These are phyloP conservation scores for Microvelia longipes DNA, from an alignment of 1,140 invertebrate genomes.

Conservation along the genomic window DNA sequence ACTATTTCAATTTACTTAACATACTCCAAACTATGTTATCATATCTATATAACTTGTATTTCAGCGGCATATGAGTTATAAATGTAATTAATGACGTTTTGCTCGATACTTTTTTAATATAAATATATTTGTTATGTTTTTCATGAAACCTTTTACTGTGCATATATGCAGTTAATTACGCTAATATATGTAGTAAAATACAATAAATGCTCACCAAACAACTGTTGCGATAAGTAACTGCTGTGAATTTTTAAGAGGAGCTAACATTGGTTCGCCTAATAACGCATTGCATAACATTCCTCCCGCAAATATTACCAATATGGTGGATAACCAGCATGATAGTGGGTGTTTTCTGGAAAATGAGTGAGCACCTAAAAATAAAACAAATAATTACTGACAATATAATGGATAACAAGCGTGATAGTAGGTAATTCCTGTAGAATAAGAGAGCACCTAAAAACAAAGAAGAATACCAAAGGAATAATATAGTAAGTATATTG, in stretches of 20 bases:
- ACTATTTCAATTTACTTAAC: too few relatives aligned
- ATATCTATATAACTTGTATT: too few relatives aligned
- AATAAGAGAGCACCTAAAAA: constrained; percentile 71
- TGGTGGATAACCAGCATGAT: constrained; percentile 92
- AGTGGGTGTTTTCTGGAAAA: constrained; percentile 95
- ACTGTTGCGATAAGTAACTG: constrained; percentile 77
- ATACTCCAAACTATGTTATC: too few relatives aligned
- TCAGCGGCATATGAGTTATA: too few relatives aligned
- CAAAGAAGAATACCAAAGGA: constrained; percentile 51
- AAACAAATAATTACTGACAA: constrained; percentile 66
- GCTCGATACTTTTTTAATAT: too few relatives aligned
- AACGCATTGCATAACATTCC: constrained; percentile 86
- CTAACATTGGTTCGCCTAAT: constrained; percentile 86
- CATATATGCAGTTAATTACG: too few relatives aligned
- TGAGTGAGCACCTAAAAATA: constrained; percentile 56
- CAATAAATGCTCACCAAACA: constrained; percentile 68
- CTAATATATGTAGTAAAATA: too few relatives aligned
- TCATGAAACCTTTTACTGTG: too few relatives aligned
- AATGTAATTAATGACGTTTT: too few relatives aligned
- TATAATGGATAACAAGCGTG: constrained; percentile 96
- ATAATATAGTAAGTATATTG: not conserved
- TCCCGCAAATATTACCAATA: constrained; percentile 95
- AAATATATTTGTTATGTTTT: too few relatives aligned
- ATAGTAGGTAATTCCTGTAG: constrained; percentile 88
- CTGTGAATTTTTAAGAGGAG: constrained; percentile 85